These are phyloP conservation scores for Alectoris magna DNA, from an alignment of 2,797 vertebrate genomes.

Conservation along the genomic window DNA sequence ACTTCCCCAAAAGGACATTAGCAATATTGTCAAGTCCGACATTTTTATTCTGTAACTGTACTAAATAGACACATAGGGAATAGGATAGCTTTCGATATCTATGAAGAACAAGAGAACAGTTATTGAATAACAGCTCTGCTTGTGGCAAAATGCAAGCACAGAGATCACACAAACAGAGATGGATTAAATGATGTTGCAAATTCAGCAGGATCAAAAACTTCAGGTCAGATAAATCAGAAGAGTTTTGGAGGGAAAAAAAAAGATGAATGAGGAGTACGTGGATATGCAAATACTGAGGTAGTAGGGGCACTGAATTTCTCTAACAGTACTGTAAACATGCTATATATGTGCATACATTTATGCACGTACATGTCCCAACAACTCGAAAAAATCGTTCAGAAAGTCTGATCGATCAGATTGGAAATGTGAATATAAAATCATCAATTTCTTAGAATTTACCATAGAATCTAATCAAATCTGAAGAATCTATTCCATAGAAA, in stretches of 20 bases:
- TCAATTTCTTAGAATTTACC: not conserved
- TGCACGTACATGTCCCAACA: accelerated
- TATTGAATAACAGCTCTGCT: not conserved
- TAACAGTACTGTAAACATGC: accelerated
- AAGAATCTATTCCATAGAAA: not conserved
- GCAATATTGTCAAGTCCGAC: not conserved
- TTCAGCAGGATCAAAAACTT: not conserved
- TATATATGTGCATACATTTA: not conserved
- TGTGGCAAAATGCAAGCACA: not conserved
- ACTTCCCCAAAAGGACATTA: not conserved
- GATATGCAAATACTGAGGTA: not conserved
- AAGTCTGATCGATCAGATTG: not conserved
- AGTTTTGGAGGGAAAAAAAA: not conserved
- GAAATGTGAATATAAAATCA: not conserved
- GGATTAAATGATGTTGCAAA: not conserved
- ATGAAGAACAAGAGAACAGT: not conserved
- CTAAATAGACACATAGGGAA: not conserved
- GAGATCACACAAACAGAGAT: not conserved
- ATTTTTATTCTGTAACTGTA: not conserved
- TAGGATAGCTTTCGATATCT: not conserved
- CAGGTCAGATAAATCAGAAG: not conserved
- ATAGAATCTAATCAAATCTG: not conserved
- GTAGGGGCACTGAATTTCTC: not conserved
- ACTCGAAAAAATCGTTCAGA: not conserved
- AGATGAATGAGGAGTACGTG: not conserved